These are phyloP conservation scores for Caenorhabditis sp. DNA, from an alignment of 2,888 invertebrate species.

Conservation along the genomic window DNA sequence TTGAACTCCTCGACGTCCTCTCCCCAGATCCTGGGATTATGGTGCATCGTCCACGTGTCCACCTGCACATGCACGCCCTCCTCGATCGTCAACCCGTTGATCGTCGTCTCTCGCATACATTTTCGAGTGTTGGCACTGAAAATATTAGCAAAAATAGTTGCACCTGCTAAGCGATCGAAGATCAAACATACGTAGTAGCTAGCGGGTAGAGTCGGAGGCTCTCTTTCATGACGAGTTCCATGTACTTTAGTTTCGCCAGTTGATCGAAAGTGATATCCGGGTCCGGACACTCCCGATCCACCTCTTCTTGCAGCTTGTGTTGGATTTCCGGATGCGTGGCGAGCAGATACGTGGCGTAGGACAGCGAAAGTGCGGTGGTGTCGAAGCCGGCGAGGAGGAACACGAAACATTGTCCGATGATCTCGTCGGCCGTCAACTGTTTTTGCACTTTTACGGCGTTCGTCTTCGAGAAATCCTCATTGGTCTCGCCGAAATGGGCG, in stretches of 20 bases:
- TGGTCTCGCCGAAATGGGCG: conserved; percentile 18
- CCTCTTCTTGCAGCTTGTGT: conserved; percentile 65
- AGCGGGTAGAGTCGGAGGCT: conserved; percentile 58
- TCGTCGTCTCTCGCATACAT: conserved; percentile 58
- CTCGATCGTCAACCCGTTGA: conserved; percentile 65
- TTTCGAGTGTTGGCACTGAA: conserved; percentile 36
- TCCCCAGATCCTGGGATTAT: conserved; percentile 58
- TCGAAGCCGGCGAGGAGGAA: conserved; percentile 81
- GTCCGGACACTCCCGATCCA: conserved; percentile 63
- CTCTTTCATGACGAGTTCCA: conserved; percentile 64
- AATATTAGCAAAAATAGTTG: no score
- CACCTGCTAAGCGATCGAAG: conserved; percentile 56
- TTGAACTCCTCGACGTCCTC: conserved; percentile 60
- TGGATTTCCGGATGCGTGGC: conserved; percentile 79
- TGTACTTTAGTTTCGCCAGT: conserved; percentile 56
- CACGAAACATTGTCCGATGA: conserved; percentile 67
- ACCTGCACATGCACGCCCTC: conserved; percentile 60
- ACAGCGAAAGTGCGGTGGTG: conserved; percentile 81
- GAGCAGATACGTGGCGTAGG: conserved; percentile 80
- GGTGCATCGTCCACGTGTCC: conserved; percentile 50
- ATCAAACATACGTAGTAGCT: conserved; percentile 59
- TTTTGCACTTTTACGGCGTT: conserved; percentile 52
- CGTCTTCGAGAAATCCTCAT: conserved; percentile 33
- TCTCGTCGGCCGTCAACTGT: conserved; percentile 67
- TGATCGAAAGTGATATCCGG: conserved; percentile 44